Evolutionary conservation across 2,797 vertebrate species (phyloP), one percentile per base, ranked within the genome.

Genomic region (Ctenochaetus hawaiiensis): DNA sequence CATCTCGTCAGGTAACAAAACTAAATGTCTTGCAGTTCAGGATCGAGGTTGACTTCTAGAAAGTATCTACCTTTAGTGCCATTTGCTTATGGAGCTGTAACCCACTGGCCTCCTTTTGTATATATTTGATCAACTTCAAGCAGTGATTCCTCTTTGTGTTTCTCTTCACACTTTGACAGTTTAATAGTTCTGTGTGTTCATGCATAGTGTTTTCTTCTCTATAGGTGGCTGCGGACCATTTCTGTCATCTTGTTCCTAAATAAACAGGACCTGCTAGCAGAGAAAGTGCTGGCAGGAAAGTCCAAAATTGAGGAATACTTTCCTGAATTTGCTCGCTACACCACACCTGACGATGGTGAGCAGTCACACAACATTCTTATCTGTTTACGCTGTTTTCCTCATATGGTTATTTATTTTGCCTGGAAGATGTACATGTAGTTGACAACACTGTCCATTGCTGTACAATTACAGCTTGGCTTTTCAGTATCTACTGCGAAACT

Each of bases 251-350:
- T 99, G 89, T 99, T 99, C 96, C 97, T 99, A 89, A 99, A 99
- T 94, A 99, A 99, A 93, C 98, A 99, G 92, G 98, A 99, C 88
- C 95, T 99, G 88, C 96, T 99, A 30, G 98, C 98, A 84, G 98
- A 99, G 84, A 99, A 99, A 84, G 98, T 99, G 92, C 94, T 98
- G 84, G 98, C 97, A 88, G 98, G 97, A 71, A 99, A 99, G 94
- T 99, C 98, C 44, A 99, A 99, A 95, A 99, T 99, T 17, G 98
- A 99, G 94, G 98, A 99, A 92, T 99, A 99, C 95, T 99, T 99
- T 93, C 96, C 97, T 37, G 98, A 99, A 92, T 99, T 99, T 90
- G 97, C 97, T 91, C 98, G 98, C 90, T 99, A 99, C 94, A 98
- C 97, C 89, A 99, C 98, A 90, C 98, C 98, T 78, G 98, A 99